Conservation (phyloP, 2,797 vertebrate genomes). For the Luscinia luscinia region DNA sequence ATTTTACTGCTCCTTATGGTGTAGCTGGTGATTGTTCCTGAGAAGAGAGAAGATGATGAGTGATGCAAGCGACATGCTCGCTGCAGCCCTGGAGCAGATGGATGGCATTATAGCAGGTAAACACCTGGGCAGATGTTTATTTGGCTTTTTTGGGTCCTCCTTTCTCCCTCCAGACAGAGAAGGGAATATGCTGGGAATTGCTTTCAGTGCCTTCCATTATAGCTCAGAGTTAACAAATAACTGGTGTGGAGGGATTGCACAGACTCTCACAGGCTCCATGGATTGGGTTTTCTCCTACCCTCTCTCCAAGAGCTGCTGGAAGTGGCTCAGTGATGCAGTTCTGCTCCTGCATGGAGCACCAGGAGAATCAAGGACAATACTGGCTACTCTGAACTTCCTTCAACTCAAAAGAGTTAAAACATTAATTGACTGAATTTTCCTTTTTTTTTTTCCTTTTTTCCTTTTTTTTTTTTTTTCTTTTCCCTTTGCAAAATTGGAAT, state of each 20-base stretch:
- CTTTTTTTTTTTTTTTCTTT: neutral
- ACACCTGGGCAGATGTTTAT: neutral
- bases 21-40: slow-evolving; percentile 12
- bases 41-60: slow-evolving; percentile 87
- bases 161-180: neutral
- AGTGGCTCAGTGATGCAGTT: neutral
- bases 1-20: slow-evolving; percentile 37
- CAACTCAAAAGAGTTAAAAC: neutral
- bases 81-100: slow-evolving; percentile 97
- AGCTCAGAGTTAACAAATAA: neutral
- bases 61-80: slow-evolving; percentile 97
- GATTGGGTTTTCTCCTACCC: neutral
- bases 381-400: neutral
- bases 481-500: neutral
- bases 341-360: neutral
- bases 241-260: neutral
- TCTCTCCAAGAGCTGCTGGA: neutral
- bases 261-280: neutral
- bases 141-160: neutral
- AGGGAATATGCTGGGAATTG: neutral
- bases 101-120: slow-evolving; percentile 97
- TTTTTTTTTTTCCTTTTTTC: neutral
- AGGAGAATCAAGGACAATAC: neutral
- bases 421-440: neutral
- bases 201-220: neutral